Base-by-base conservation (phyloP, 2,888 invertebrate genomes). In the Caenorhabditis wallacei region DNA sequence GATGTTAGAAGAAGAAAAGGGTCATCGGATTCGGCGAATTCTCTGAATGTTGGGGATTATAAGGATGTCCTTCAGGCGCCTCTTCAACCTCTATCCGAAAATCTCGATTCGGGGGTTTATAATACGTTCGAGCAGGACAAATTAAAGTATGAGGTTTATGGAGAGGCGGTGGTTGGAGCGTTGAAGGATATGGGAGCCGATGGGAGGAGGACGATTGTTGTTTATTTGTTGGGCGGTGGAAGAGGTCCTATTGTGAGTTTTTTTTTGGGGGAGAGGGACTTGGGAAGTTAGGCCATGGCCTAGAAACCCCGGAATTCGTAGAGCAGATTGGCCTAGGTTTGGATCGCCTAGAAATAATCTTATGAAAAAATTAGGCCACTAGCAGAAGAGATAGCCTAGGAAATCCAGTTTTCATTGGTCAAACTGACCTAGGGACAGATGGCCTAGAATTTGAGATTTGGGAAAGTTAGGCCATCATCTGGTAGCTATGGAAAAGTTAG, bases 121-220 rank as follows among this genome's bases (percentile, higher is more conserved):
- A 97, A 98, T 94, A 95, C 96, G 24, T 99, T 99, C 93, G 99
- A 99, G 93, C 96, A 96, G 92, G 99, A 99, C 94, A 96, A 97
- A 13, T 94, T 97, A 2, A 99, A 99, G 92, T 99, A 99, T 93
- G 61, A 63, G 3, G 69, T 68, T 56, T 88, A 88, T 66, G 78
- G 80, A 26, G 85, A 86, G 24, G 89, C 89, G 1, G 76, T 88
- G 0, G 72, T 78, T 2, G 53, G 59, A 5, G 87, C 85, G 10
- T 20, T 89, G 20, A 64, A 56, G n/a, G 87, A 88, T 76, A 37
- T 88, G 37, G 79, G 82, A 57, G 59, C 76, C 13, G 75, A 70
- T 26, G 66, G 59, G 46, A 51, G 51, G 70, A 85, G 35, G 22
- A 18, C 16, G 1, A 54, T 88, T 16, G 93, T 95, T 70, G 94